phyloP scores from a whole-genome alignment of 2,113 vertebrate genomes.

The Psilopsiagon aymara region DNA sequence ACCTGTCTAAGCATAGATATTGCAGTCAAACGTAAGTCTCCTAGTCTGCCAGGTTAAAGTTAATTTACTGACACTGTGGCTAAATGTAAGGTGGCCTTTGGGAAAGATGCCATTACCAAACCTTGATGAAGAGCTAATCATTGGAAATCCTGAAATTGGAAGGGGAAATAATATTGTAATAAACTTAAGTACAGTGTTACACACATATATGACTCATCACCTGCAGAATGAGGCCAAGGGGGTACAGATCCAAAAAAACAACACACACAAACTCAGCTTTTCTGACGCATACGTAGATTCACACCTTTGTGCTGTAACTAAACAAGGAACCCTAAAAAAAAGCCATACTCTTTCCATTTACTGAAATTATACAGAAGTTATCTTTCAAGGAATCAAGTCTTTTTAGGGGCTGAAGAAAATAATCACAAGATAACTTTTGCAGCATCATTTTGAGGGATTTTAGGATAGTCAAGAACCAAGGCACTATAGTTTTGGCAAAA shows the following conservation, averaged over 20 bases:
- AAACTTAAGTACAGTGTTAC: not conserved
- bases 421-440: not conserved
- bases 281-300: not conserved
- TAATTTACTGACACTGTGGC: not conserved
- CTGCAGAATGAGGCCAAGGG: not conserved
- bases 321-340: not conserved
- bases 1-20: not conserved
- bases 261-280: not conserved
- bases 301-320: not conserved
- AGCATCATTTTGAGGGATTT: not conserved
- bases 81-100: not conserved
- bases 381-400: not conserved
- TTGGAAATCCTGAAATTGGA: not conserved
- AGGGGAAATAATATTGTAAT: not conserved
- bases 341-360: not conserved
- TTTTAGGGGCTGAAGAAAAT: not conserved
- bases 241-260: not conserved
- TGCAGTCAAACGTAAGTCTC: not conserved
- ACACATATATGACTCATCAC: fast-evolving
- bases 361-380: not conserved
- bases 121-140: not conserved
- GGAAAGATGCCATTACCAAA: not conserved
- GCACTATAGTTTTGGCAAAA: not conserved
- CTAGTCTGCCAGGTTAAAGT: not conserved
- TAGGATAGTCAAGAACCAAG: not conserved